Conservation (phyloP, 2,113 vertebrate genomes). For the Mus pahari region DNA sequence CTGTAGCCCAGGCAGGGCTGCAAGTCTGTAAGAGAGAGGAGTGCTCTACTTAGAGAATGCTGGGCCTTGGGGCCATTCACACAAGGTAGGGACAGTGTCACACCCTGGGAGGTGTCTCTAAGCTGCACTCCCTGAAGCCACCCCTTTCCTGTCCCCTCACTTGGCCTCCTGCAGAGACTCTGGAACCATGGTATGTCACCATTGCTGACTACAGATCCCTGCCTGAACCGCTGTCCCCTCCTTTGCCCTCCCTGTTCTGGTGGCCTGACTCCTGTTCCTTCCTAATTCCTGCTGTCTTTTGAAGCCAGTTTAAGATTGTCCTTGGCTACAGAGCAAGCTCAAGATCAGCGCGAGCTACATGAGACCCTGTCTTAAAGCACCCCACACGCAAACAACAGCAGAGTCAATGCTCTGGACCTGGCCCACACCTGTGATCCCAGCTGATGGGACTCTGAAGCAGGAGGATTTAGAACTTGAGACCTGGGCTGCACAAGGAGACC, state of each 20-base stretch:
- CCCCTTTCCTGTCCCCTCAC: neutral
- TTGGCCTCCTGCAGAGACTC: neutral
- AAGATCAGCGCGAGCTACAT: neutral
- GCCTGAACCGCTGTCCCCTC: rapidly evolving
- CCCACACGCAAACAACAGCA: too few species aligned
- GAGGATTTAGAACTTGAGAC: neutral
- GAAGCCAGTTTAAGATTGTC: neutral
- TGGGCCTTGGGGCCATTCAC: neutral
- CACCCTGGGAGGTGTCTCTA: neutral
- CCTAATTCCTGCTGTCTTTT: neutral
- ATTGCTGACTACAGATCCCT: rapidly evolving
- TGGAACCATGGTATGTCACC: rapidly evolving
- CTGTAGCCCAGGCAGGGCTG: neutral
- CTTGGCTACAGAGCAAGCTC: neutral
- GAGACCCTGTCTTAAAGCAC: neutral
- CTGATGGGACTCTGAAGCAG: neutral
- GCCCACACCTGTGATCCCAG: neutral
- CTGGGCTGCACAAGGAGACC: neutral
- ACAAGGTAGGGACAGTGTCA: neutral
- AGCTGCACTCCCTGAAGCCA: neutral
- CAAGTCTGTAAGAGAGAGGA: rapidly evolving
- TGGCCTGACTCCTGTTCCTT: neutral
- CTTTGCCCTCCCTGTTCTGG: rapidly evolving
- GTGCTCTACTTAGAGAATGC: neutral
- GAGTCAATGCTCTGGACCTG: neutral